phyloP scores from a whole-genome alignment of 2,797 vertebrate genomes.

The Notamacropus eugenii region DNA sequence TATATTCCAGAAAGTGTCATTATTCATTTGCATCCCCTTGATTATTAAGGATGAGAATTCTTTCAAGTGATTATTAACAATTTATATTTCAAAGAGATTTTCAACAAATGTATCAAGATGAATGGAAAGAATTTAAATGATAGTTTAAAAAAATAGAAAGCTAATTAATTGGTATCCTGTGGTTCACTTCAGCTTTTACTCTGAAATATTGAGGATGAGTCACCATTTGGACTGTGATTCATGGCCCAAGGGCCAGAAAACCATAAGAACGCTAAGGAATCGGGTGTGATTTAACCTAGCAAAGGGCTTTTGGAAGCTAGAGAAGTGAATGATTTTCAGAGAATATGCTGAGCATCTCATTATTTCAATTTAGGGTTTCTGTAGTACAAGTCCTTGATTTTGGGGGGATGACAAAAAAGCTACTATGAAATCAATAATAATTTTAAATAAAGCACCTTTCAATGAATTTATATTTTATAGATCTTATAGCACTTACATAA shows the following conservation, averaged over 20 bases:
- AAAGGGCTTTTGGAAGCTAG: not conserved
- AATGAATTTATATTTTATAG: not conserved
- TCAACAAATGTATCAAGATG: not conserved
- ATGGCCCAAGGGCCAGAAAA: not conserved
- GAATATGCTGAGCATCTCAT: not conserved
- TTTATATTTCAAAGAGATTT: not conserved
- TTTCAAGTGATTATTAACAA: not conserved
- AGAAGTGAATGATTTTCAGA: not conserved
- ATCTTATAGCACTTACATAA: not conserved
- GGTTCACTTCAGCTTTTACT: not conserved
- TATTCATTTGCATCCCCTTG: not conserved
- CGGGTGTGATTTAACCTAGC: not conserved
- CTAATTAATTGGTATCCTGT: not conserved
- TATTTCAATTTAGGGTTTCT: not conserved
- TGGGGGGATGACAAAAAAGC: not conserved
- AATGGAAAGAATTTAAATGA: not conserved
- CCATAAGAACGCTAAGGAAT: not conserved
- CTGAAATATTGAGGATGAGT: not conserved
- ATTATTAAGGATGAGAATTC: not conserved
- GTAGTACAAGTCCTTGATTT: not conserved
- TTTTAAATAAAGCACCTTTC: not conserved
- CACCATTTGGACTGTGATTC: not conserved
- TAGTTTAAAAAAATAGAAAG: not conserved
- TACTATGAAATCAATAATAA: not conserved
- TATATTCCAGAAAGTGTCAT: not conserved